phyloP scores from a whole-genome alignment of 2,888 invertebrate genomes.

The Liodrosophila aerea region DNA sequence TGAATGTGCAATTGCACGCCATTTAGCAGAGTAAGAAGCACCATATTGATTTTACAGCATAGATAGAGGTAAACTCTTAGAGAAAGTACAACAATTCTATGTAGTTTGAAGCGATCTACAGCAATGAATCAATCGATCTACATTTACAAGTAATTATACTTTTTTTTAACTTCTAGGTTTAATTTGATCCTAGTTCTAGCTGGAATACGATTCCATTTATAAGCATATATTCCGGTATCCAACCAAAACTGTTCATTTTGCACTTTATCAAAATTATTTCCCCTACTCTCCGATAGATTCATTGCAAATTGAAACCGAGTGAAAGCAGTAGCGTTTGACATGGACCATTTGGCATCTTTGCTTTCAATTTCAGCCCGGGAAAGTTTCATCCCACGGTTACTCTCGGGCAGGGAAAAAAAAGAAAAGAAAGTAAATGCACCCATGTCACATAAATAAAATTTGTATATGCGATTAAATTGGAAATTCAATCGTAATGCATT shows the following conservation, averaged over 20 bases:
- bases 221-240: too few species aligned
- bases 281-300: not conserved
- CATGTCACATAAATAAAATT: conserved; percentile 77
- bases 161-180: too few species aligned
- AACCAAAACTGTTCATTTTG: too few species aligned
- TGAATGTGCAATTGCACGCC: conserved; percentile 59
- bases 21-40: conserved; percentile 31
- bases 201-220: too few species aligned
- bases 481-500: conserved; percentile 77
- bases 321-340: conserved; percentile 54
- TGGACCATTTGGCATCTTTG: conserved; percentile 64
- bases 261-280: not conserved
- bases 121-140: too few species aligned
- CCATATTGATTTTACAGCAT: conserved; percentile 49
- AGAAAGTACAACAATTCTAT: conserved; percentile 6
- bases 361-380: conserved; percentile 4
- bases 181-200: too few species aligned
- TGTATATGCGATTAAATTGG: conserved; percentile 76
- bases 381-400: conserved; percentile 63
- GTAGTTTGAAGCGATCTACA: too few species aligned
- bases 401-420: too few species aligned
- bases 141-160: too few species aligned
- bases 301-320: conserved; percentile 49
- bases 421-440: conserved; percentile 55
- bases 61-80: conserved; percentile 56